phyloP scores from a whole-genome alignment of 1,140 invertebrate genomes.

The Scaptomyza montana region DNA sequence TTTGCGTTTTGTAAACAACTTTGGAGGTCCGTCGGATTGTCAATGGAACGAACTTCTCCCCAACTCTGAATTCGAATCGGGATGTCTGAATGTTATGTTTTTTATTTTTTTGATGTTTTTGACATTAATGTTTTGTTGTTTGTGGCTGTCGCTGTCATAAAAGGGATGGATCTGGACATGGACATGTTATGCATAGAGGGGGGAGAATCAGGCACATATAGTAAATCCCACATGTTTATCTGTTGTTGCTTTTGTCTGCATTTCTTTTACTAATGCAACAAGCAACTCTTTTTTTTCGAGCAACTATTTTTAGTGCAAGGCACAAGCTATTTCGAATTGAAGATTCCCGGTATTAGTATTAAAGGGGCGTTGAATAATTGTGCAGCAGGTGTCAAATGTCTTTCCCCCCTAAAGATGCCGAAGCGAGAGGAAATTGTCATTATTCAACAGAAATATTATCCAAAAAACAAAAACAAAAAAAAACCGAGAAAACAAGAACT shows the following conservation, averaged over 20 bases:
- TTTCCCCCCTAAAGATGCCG: not conserved
- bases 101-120: slow-evolving; percentile 76
- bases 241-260: slow-evolving; percentile 29
- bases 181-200: not conserved
- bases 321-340: slow-evolving; percentile 24
- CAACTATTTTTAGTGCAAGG: slow-evolving; percentile 57
- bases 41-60: slow-evolving; percentile 15
- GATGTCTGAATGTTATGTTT: slow-evolving; percentile 50
- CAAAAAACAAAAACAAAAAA: not conserved
- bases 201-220: slow-evolving; percentile 12
- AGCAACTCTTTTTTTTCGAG: slow-evolving; percentile 61
- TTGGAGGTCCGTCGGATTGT: slow-evolving; percentile 52
- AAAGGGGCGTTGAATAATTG: slow-evolving; percentile 72
- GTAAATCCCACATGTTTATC: slow-evolving; percentile 43
- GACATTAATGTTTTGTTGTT: slow-evolving; percentile 81
- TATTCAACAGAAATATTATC: slow-evolving; percentile 71
- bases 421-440: slow-evolving; percentile 58
- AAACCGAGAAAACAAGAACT: not conserved
- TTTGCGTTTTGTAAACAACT: slow-evolving; percentile 65
- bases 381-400: slow-evolving; percentile 79
- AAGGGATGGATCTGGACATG: slow-evolving; percentile 40
- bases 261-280: slow-evolving; percentile 51
- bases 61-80: slow-evolving; percentile 13
- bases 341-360: slow-evolving; percentile 61
- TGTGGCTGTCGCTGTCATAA: slow-evolving; percentile 67